These are phyloP conservation scores for Limnephilus rhombicus DNA, from an alignment of 2,888 invertebrate species.

Conservation along the genomic window DNA sequence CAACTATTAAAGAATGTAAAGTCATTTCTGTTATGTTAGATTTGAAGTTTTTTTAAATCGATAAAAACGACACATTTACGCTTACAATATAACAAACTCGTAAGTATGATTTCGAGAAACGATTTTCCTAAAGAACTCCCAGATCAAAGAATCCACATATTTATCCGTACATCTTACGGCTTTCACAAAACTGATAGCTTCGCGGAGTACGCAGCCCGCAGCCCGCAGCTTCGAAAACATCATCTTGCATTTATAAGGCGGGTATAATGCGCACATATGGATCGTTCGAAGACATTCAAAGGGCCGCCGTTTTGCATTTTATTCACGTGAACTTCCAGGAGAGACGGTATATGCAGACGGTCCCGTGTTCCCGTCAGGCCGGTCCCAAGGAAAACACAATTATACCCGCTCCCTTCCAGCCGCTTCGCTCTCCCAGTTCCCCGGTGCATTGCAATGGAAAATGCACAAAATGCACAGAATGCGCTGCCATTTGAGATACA, in stretches of 20 bases:
- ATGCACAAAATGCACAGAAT: constrained; percentile 33
- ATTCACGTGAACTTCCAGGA: constrained; percentile 33
- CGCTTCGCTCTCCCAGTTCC: neutral
- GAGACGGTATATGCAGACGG: constrained; percentile 5
- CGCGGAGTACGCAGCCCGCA: neutral
- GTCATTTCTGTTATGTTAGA: too few relatives aligned
- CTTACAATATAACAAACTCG: neutral
- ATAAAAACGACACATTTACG: neutral
- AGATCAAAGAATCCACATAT: neutral
- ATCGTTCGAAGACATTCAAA: neutral
- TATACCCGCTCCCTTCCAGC: constrained; percentile 42
- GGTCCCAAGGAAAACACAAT: constrained; percentile 57
- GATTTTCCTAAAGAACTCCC: neutral
- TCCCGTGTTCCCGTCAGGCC: constrained; percentile 38
- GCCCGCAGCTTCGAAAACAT: neutral
- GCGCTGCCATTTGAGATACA: constrained; percentile 30
- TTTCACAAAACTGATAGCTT: neutral
- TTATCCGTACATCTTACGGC: neutral
- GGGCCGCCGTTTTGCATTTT: constrained; percentile 10
- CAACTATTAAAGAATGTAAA: too few relatives aligned
- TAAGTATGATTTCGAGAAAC: neutral
- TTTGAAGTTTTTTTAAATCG: too few relatives aligned
- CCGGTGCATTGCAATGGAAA: constrained; percentile 43
- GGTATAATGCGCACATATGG: neutral
- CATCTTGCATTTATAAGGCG: neutral